These are phyloP conservation scores for Amphiprion percula DNA, from an alignment of 2,113 vertebrate species.

Conservation along the genomic window DNA sequence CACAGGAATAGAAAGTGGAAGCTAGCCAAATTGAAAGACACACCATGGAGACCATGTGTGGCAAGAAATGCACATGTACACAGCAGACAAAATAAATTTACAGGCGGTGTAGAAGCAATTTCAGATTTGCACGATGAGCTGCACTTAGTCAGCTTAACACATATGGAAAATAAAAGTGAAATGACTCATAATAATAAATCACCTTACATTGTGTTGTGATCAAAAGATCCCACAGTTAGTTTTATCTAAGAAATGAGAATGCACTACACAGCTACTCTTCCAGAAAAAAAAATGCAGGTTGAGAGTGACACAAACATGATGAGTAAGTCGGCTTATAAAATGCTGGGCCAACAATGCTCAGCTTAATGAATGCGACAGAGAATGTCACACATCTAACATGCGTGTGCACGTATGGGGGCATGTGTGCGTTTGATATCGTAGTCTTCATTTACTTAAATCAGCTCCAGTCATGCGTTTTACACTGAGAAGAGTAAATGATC, in stretches of 20 bases:
- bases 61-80: neutral
- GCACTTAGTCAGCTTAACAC: neutral
- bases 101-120: neutral
- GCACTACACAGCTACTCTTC: neutral
- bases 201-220: neutral
- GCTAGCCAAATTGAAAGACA: neutral
- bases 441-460: conserved; percentile 19
- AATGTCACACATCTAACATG: conserved; percentile 1
- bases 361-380: conserved; percentile 10
- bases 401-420: neutral
- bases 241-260: neutral
- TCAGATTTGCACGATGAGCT: neutral
- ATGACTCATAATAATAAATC: neutral
- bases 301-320: conserved; percentile 27
- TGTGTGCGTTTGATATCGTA: neutral
- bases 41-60: neutral
- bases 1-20: neutral
- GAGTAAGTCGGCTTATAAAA: conserved; percentile 13
- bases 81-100: neutral
- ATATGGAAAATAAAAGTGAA: neutral
- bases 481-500: conserved; percentile 1
- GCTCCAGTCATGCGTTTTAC: conserved; percentile 23
- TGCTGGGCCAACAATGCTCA: neutral
- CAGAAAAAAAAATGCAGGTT: neutral
- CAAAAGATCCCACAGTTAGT: neutral